Evolutionary conservation across 1,140 invertebrate species (phyloP), one percentile per base, ranked within the genome.

Genomic region (Euschistus heros): DNA sequence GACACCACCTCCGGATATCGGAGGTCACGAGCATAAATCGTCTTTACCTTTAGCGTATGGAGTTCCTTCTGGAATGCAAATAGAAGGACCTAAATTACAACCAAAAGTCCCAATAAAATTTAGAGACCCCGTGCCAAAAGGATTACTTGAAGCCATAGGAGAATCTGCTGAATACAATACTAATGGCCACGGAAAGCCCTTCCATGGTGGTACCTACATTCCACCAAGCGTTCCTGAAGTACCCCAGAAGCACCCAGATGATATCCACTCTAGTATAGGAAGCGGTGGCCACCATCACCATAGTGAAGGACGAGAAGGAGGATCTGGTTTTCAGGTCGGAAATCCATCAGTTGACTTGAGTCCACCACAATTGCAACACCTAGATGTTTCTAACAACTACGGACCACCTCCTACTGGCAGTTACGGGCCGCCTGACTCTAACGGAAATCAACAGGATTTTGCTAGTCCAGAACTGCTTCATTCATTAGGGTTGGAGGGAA

Each of bases 61-160:
- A n/a, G 67, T 69, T 44, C 70, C 70, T 46, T 72, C 71, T 22
- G 71, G 71, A 26, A 69, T 69, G 67, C 69, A 69, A 67, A 68
- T 72, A n/a, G 70, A 71, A 69, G 70, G 71, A 24, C 71, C 70
- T 14, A 69, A 71, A 57, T 27, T 70, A 14, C 74, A 76, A 47
- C 82, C 84, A 2, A 80, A 77, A 73, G 75, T 78, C 33, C 83
- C 83, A 0, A 78, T 86, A 8, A 81, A 84, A 69, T 88, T 87
- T 71, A 79, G 84, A 62, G 84, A 87, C 30, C 80, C 82, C 0
- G 82, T 88, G 2, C 86, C 87, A 4, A 75, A 76, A 57, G 85
- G 84, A 1, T 71, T 89, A 2, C 74, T 86, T 2, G 78, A 84
- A 68, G 80, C 82, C 17, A 84, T 84, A 64, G 83, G 78, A 66